Evolutionary conservation across 1,140 invertebrate species (phyloP), one percentile per base, ranked within the genome.

Genomic region (Eulimnadia texana): DNA sequence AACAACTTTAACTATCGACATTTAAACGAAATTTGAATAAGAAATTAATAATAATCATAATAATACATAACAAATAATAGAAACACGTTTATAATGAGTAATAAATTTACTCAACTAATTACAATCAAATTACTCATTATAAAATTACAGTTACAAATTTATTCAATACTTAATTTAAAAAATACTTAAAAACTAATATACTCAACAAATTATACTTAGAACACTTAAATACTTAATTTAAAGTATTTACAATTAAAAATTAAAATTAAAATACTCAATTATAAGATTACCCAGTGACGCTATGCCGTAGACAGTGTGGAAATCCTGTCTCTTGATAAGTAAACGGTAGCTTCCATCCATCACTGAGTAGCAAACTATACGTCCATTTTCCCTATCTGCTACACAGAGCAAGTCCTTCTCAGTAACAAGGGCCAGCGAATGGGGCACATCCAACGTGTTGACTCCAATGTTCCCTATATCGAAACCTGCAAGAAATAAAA

Each of bases 311-410:
- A 88, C 49, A n/a, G 27, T 67, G 62, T 78, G 74, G 27, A 88
- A 77, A 19, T 60, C 57, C 22, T 52, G 60, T 25, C 62, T 60
- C 16, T 67, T 62, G 23, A 72, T 62, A 20, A 69, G 68, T 3
- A 66, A 67, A 16, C 70, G 63, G 49, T 72, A 69, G 19, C 67
- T 60, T 11, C 74, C 73, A 16, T 66, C 61, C 13, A 75, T 72
- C 53, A 76, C 76, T 70, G 75, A 76, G 66, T 78, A 95, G 72
- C 86, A 91, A 60, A 85, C 80, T 42, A 93, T 80, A 66, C 92
- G 78, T n/a, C 86, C 85, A 69, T 93, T 86, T 74, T 97, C 91
- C 66, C 93, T 76, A 74, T 98, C 92, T 1, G 93, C 93, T 9
- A 90, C 86, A 72, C 88, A 93, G 22, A 97, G 67, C 22, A 84